Evolutionary conservation across 2,113 vertebrate species (phyloP), one percentile per base, ranked within the genome.

Genomic region (Barbus barbus): DNA sequence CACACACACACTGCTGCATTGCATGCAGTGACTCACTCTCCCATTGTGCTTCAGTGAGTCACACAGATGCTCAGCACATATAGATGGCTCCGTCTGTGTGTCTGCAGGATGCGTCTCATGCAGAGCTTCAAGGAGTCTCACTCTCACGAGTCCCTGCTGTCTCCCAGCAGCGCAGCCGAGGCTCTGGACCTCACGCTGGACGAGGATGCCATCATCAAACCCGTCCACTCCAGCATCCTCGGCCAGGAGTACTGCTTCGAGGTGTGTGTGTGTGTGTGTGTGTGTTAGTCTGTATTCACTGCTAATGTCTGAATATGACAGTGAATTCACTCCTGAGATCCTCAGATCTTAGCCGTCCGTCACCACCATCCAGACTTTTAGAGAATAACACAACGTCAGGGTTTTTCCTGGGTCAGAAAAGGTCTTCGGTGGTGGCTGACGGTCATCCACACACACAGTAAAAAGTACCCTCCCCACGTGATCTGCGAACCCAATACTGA

Each of bases 231-330:
- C 87, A 98, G 97, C 91, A 98, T 98, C 91, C 93, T 98, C 91
- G 97, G 97, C 72, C 97, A 98, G 94, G 97, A 98, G 91, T 98
- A 97, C 91, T 98, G 97, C 92, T 98, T 98, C 85, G 97, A 98
- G 97, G 97, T 98, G 53, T 13, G 84, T 44, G n/a, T n/a, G n/a
- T n/a, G n/a, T n/a, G n/a, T n/a, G n/a, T n/a, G n/a, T n/a, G n/a
- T n/a, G n/a, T n/a, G n/a, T n/a, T n/a, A n/a, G n/a, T n/a, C 38
- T 38, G 77, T 77, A 3, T 61, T n/a, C n/a, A n/a, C n/a, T n/a
- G n/a, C n/a, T n/a, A n/a, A n/a, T n/a, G n/a, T n/a, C n/a, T n/a
- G n/a, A n/a, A n/a, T n/a, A n/a, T n/a, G n/a, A n/a, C n/a, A n/a
- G n/a, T n/a, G n/a, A n/a, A n/a, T n/a, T n/a, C n/a, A n/a, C n/a